Conservation (phyloP, 2,113 vertebrate species). For the Desmodus rotundus region DNA sequence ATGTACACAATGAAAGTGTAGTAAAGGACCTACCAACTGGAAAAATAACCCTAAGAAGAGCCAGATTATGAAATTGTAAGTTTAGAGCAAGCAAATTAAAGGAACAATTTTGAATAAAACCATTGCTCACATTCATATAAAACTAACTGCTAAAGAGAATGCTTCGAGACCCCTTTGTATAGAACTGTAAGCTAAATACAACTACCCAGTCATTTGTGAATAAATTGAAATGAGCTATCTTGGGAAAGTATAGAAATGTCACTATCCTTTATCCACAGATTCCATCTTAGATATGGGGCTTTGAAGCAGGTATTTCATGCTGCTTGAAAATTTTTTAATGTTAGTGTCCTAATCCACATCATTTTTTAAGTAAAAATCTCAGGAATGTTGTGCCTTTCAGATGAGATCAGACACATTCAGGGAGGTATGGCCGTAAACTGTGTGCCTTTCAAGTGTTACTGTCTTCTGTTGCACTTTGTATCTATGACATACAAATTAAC, state of each 20-base stretch:
- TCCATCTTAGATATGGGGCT: neutral
- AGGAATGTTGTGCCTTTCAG: neutral
- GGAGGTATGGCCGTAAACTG: no score
- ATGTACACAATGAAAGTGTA: neutral
- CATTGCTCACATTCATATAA: conserved; percentile 30
- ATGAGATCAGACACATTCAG: neutral
- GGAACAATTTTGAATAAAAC: conserved; percentile 21
- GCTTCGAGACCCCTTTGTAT: conserved; percentile 20
- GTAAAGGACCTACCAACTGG: neutral
- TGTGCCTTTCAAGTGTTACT: neutral
- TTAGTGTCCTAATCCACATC: neutral
- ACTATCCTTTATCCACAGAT: conserved; percentile 26
- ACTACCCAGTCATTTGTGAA: conserved; percentile 53
- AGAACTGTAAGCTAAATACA: conserved; percentile 59
- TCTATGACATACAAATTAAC: neutral
- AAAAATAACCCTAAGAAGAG: neutral
- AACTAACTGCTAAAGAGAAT: conserved; percentile 16
- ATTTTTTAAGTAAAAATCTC: conserved; percentile 35
- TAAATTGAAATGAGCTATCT: conserved; percentile 51
- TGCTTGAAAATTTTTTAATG: conserved; percentile 1
- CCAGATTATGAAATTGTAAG: conserved; percentile 2
- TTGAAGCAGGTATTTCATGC: conserved; percentile 16
- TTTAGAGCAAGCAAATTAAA: conserved; percentile 24
- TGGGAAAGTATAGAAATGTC: conserved; percentile 51
- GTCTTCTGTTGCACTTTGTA: neutral